Conservation (phyloP, 2,797 vertebrate species). For the Lates japonicus region DNA sequence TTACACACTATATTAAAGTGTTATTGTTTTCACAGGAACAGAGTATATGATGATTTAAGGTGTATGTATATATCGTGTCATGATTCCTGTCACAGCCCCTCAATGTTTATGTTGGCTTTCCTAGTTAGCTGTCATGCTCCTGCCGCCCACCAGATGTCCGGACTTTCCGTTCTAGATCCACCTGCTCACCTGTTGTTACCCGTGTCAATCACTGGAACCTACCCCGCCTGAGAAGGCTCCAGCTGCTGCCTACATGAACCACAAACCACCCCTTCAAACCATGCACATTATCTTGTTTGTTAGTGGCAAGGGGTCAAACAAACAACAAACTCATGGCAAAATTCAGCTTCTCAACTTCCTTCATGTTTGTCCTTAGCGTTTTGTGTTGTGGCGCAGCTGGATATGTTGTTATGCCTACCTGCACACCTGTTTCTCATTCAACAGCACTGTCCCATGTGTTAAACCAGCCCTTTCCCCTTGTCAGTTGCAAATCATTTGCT, state of each 20-base stretch:
- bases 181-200: not conserved
- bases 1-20: not conserved
- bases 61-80: not conserved
- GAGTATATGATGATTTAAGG: not conserved
- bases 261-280: too few species aligned
- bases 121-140: not conserved
- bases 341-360: too few species aligned
- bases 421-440: not conserved
- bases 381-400: too few species aligned
- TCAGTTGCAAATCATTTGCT: not conserved
- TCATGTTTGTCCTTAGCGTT: too few species aligned
- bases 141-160: not conserved
- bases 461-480: not conserved
- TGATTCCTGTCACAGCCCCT: not conserved
- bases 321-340: too few species aligned
- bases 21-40: constrained; percentile 7
- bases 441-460: not conserved
- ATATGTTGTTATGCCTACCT: too few species aligned
- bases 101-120: too few species aligned
- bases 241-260: too few species aligned
- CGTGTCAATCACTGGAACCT: not conserved
- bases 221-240: too few species aligned
- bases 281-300: too few species aligned
- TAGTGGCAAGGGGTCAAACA: too few species aligned
- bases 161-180: not conserved